phyloP scores from a whole-genome alignment of 1,140 invertebrate genomes.

The Magallana ariakensis region DNA sequence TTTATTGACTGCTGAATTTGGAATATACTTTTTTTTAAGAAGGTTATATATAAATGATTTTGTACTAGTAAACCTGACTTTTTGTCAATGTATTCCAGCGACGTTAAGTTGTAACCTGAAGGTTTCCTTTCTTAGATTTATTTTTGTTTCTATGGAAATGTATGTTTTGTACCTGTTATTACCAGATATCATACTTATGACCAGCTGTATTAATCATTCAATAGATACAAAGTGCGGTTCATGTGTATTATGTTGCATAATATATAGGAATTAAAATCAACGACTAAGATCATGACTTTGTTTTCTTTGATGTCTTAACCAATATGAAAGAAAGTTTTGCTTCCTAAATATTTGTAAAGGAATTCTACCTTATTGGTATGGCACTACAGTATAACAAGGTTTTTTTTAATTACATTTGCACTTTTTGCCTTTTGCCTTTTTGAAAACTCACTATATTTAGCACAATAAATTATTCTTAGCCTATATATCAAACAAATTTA shows the following conservation, averaged over 20 bases:
- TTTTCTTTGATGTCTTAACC: background rate
- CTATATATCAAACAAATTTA: no score
- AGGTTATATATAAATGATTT: background rate
- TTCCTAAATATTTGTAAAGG: no score
- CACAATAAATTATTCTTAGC: no score
- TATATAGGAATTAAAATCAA: constrained; percentile 39
- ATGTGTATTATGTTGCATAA: constrained; percentile 37
- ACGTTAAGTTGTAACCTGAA: background rate
- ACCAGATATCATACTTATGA: constrained; percentile 17
- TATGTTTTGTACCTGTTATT: constrained; percentile 35
- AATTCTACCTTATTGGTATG: no score
- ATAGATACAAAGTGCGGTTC: constrained; percentile 29
- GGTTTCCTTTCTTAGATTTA: background rate
- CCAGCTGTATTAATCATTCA: constrained; percentile 27
- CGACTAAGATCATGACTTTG: background rate
- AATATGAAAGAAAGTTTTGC: no score
- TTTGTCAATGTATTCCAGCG: constrained; percentile 13
- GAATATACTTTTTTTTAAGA: background rate
- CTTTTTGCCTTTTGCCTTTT: no score
- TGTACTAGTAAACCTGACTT: constrained; percentile 11
- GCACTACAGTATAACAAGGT: no score
- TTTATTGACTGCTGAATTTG: constrained; percentile 21
- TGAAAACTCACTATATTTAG: no score
- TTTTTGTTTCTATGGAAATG: constrained; percentile 28
- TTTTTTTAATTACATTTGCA: no score